Conservation (phyloP, 1,140 invertebrate species). For the Scaptomyza graminum region DNA sequence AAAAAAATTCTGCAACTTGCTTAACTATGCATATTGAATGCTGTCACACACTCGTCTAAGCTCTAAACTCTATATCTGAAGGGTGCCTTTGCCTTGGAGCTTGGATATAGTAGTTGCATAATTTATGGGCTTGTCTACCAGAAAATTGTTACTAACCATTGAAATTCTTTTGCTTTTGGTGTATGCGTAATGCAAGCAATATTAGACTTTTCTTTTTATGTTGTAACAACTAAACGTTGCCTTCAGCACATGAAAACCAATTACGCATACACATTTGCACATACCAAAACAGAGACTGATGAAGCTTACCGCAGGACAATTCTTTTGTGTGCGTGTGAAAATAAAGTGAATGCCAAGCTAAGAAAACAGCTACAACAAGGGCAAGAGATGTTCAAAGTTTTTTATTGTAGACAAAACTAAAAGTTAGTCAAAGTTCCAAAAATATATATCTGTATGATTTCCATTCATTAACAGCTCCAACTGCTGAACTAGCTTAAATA, state of each 20-base stretch:
- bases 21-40: constrained; percentile 75
- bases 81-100: not conserved
- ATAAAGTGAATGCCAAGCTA: constrained; percentile 16
- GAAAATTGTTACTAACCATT: constrained; percentile 50
- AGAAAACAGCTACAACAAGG: constrained; percentile 11
- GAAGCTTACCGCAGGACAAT: constrained; percentile 48
- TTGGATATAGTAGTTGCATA: constrained; percentile 44
- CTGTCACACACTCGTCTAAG: constrained; percentile 54
- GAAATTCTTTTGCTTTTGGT: constrained; percentile 11
- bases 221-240: constrained; percentile 40
- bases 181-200: constrained; percentile 45
- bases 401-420: not conserved
- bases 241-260: constrained; percentile 55
- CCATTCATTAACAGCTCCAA: constrained; percentile 8
- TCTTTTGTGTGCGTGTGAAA: constrained; percentile 24
- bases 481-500: constrained; percentile 1
- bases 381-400: constrained; percentile 15
- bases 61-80: not conserved
- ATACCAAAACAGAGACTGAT: constrained; percentile 31
- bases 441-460: not conserved
- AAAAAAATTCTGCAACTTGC: constrained; percentile 69
- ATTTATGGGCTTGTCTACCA: constrained; percentile 64
- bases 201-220: constrained; percentile 41
- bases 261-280: constrained; percentile 51
- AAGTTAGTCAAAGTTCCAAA: constrained; percentile 7